phyloP scores from a whole-genome alignment of 2,888 invertebrate genomes.

The Chrysotoxum bicinctum region DNA sequence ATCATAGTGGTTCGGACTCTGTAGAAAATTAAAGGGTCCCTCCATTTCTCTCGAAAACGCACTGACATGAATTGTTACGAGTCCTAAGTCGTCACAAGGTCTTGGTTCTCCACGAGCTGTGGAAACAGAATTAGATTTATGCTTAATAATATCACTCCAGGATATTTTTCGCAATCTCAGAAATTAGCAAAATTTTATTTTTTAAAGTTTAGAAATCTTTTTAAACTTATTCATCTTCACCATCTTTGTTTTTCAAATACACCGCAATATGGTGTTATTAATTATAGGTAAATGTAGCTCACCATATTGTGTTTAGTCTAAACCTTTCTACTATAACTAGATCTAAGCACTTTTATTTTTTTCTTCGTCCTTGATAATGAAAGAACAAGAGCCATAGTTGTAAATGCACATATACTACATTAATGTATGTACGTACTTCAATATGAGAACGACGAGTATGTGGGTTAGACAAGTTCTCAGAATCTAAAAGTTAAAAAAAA shows the following conservation, averaged over 20 bases:
- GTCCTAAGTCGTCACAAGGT: no score
- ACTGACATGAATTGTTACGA: no score
- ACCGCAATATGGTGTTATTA: neutral
- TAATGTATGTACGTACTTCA: neutral
- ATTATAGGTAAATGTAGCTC: neutral
- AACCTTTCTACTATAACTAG: neutral
- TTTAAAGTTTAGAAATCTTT: no score
- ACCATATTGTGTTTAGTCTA: neutral
- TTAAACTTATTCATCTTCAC: no score
- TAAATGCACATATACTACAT: neutral
- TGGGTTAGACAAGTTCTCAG: constrained; percentile 29
- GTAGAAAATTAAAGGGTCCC: no score
- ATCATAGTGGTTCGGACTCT: no score
- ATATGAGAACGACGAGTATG: neutral
- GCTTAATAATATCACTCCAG: no score
- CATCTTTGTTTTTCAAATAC: no score
- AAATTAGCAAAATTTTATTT: neutral
- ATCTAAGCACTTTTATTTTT: neutral
- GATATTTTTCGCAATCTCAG: neutral
- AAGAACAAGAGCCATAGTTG: constrained; percentile 64
- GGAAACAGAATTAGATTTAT: no score
- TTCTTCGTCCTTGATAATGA: constrained; percentile 68
- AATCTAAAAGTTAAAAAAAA: constrained; percentile 37
- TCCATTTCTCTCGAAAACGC: no score
- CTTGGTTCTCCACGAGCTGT: no score